These are phyloP conservation scores for Nebria salina DNA, from an alignment of 2,888 invertebrate genomes.

Conservation along the genomic window DNA sequence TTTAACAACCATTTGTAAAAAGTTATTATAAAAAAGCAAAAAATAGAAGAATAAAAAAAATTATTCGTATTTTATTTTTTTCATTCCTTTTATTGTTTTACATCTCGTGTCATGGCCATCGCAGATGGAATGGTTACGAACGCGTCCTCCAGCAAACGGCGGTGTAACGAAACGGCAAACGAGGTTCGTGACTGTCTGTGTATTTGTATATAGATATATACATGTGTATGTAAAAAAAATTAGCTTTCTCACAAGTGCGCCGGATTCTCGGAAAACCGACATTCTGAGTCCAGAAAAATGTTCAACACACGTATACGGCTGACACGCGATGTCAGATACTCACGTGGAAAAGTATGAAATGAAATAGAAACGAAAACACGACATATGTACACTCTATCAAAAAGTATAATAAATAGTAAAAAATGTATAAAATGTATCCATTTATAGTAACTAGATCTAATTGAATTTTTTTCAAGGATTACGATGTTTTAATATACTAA, in stretches of 20 bases:
- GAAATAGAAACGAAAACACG: not conserved
- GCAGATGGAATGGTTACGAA: conserved; percentile 24
- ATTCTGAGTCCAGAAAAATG: conserved; percentile 62
- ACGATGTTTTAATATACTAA: too few relatives aligned
- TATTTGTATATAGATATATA: conserved; percentile 29
- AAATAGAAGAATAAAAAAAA: conserved; percentile 21
- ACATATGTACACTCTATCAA: not conserved
- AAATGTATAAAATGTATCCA: not conserved
- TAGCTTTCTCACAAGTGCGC: conserved; percentile 62
- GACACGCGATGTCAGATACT: conserved; percentile 61
- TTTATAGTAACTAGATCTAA: too few relatives aligned
- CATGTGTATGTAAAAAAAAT: conserved; percentile 53
- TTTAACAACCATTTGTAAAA: conserved; percentile 6
- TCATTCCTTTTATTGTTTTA: conserved; percentile 18
- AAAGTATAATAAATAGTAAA: not conserved
- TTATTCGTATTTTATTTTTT: conserved; percentile 4
- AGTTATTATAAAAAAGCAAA: conserved; percentile 3
- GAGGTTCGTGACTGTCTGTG: conserved; percentile 20
- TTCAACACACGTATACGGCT: conserved; percentile 59
- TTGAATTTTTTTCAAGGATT: too few relatives aligned
- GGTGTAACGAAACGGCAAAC: conserved; percentile 1
- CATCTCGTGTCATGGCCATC: conserved; percentile 37
- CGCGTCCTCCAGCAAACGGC: conserved; percentile 3
- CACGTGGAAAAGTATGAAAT: conserved; percentile 6
- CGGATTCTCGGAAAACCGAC: conserved; percentile 63